Conservation (phyloP, 2,888 invertebrate species). For the Eilema griseolum region DNA sequence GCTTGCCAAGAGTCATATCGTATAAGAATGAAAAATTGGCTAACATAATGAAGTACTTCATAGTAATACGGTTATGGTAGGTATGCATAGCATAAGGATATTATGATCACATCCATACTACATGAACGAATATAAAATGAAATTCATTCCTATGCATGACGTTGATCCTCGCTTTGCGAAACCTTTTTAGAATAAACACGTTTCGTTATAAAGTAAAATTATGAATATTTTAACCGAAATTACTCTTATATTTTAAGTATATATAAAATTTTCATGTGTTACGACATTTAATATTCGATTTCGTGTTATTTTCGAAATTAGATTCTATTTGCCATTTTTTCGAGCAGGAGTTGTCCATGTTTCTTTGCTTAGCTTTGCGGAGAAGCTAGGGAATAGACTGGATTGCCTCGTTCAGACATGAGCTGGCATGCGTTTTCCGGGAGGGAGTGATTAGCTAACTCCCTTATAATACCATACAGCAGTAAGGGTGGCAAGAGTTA, state of each 20-base stretch:
- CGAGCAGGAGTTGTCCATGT: not conserved
- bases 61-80: not conserved
- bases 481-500: too few relatives aligned
- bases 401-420: too few relatives aligned
- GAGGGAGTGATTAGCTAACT: too few relatives aligned
- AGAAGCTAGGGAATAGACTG: too few relatives aligned
- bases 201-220: constrained; percentile 4
- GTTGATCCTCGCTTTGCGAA: constrained; percentile 21
- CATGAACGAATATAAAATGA: constrained; percentile 17
- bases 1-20: too few relatives aligned
- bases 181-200: constrained; percentile 21
- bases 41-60: not conserved
- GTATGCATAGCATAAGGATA: too few relatives aligned
- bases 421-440: too few relatives aligned
- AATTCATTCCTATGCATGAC: constrained; percentile 11
- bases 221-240: constrained; percentile 9
- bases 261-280: not conserved
- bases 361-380: too few relatives aligned
- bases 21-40: not conserved
- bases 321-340: not conserved
- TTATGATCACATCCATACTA: constrained; percentile 18
- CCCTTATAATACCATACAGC: too few relatives aligned
- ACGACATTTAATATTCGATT: not conserved
- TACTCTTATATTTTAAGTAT: not conserved
- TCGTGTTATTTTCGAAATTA: not conserved